Evolutionary conservation across 1,140 invertebrate species (phyloP), one percentile per base, ranked within the genome.

Genomic region (Diachasma alloeum): DNA sequence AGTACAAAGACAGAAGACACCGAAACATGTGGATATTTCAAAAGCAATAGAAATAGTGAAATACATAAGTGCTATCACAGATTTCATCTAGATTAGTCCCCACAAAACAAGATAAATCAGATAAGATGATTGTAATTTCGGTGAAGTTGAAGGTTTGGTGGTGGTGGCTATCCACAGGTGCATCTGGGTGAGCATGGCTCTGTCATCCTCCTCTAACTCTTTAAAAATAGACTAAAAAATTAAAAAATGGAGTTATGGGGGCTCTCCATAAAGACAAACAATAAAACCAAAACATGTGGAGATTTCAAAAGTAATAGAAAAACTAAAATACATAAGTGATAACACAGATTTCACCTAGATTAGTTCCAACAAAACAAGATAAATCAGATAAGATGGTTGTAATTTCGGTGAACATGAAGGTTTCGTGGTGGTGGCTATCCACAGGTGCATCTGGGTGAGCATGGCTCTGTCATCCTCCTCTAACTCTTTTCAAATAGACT

Each of bases 171-270:
- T 17, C 26, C 8, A 63, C 22, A 63, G 24, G 59, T 63, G 59
- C 59, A 63, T 63, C 59, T 63, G 44, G 72, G 75, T 76, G 78
- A 70, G 66, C 74, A 74, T 79, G 78, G 48, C 44, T 26, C 71
- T 74, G 46, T n/a, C 56, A 76, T 59, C 10, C 68, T 76, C 8
- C 59, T 48, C 69, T 69, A 69, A 53, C 66, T 15, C 22, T 69
- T 53, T 39, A 19, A 69, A 73, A 17, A 53, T 53, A 17, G 6
- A 53, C 48, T 31, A 1, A 70, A 70, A 70, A 15, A 31, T 31
- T 31, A 31, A 31, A 31, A 31, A n/a, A n/a, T n/a, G n/a, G n/a
- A n/a, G n/a, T n/a, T n/a, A n/a, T n/a, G n/a, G n/a, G n/a, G 72
- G 74, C 31, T 31, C 31, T 31, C 6, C 39, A 56, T 17, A 53